These are phyloP conservation scores for Drosophila arawakana DNA, from an alignment of 1,140 invertebrate genomes.

Conservation along the genomic window DNA sequence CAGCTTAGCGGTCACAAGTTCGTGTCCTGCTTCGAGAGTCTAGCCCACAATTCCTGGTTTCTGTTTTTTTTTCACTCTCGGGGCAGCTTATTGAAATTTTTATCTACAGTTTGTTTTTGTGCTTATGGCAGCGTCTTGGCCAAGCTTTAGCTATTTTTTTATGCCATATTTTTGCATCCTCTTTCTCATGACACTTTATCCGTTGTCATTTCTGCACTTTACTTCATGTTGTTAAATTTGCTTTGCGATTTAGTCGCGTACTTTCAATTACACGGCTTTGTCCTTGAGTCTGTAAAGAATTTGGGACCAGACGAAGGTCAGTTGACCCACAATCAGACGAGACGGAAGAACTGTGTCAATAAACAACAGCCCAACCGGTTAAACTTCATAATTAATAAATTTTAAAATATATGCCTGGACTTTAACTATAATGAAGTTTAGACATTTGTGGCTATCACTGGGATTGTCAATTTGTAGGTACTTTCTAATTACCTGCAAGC, in stretches of 20 bases:
- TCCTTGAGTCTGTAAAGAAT: conserved; percentile 59
- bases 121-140: conserved; percentile 62
- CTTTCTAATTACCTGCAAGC: conserved; percentile 69
- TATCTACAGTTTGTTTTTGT: conserved; percentile 73
- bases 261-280: conserved; percentile 75
- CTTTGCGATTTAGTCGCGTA: conserved; percentile 70
- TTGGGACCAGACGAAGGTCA: conserved; percentile 57
- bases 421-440: conserved; percentile 7
- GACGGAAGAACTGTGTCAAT: conserved; percentile 28
- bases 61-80: conserved; percentile 1
- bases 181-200: conserved; percentile 28
- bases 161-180: conserved; percentile 57
- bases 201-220: conserved; percentile 22
- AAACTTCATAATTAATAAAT: conserved; percentile 21
- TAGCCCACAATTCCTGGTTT: conserved; percentile 16
- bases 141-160: conserved; percentile 64
- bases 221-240: conserved; percentile 74
- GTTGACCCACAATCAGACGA: conserved; percentile 19
- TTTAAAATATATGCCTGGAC: background rate
- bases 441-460: conserved; percentile 23
- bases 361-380: background rate
- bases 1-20: conserved; percentile 47
- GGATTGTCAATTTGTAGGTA: conserved; percentile 66
- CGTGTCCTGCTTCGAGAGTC: conserved; percentile 45
- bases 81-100: conserved; percentile 75